Conservation (phyloP, 2,797 vertebrate genomes). For the Esox lucius region DNA sequence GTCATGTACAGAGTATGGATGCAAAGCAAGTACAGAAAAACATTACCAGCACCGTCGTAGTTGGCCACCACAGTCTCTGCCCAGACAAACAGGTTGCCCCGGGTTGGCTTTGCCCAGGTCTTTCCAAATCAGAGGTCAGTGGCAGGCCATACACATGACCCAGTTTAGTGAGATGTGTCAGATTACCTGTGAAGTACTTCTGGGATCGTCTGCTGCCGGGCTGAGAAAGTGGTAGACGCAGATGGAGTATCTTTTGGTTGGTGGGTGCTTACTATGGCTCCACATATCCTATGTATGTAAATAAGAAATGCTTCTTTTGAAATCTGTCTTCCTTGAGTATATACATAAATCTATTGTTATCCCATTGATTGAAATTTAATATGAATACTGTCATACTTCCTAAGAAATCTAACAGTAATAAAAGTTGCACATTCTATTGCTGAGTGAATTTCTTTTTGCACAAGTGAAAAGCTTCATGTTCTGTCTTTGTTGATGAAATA, state of each 20-base stretch:
- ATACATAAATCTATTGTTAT: too few relatives aligned
- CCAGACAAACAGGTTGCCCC: background rate
- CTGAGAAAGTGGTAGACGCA: background rate
- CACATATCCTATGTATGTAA: too few relatives aligned
- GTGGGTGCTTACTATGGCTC: background rate
- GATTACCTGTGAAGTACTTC: background rate
- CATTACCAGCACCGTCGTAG: conserved; percentile 35
- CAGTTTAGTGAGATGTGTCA: background rate
- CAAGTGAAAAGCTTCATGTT: too few relatives aligned
- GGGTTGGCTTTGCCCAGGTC: background rate
- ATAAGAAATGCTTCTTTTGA: too few relatives aligned
- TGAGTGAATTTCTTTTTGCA: too few relatives aligned
- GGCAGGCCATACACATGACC: background rate
- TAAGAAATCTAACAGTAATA: too few relatives aligned
- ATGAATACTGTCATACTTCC: too few relatives aligned
- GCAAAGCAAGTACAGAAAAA: conserved; percentile 91
- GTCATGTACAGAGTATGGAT: conserved; percentile 91
- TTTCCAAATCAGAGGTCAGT: background rate
- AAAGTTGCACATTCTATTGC: too few relatives aligned
- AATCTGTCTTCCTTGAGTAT: too few relatives aligned
- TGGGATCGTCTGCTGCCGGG: background rate
- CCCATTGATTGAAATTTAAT: too few relatives aligned
- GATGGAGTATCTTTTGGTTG: background rate
- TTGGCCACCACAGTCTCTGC: background rate
- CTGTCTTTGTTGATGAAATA: too few relatives aligned